phyloP scores from a whole-genome alignment of 1,140 invertebrate genomes.

The Drosophila seguyi region DNA sequence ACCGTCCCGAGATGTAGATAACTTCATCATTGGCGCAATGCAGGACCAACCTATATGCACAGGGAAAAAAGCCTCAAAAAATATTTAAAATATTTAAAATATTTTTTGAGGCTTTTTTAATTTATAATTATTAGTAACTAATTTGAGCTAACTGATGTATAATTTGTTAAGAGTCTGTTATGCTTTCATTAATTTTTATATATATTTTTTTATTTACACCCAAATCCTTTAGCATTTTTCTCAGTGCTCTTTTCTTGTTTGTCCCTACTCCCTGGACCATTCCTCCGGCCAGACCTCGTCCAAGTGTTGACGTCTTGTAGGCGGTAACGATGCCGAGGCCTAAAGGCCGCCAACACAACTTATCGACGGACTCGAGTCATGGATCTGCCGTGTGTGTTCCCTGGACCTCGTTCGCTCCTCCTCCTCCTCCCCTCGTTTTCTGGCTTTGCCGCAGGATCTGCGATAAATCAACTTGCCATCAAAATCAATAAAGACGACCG shows the following conservation, averaged over 20 bases:
- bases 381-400: slow-evolving; percentile 29
- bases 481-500: slow-evolving; percentile 71
- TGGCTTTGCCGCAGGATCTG: slow-evolving; percentile 78
- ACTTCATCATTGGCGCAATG: slow-evolving; percentile 60
- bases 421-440: neutral
- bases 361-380: slow-evolving; percentile 75
- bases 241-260: slow-evolving; percentile 5
- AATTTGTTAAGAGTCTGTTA: too few relatives aligned
- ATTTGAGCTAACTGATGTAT: too few relatives aligned
- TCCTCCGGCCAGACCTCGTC: slow-evolving; percentile 2
- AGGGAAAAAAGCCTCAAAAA: neutral
- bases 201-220: neutral
- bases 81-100: neutral
- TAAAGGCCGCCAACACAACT: slow-evolving; percentile 70
- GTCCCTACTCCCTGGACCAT: slow-evolving; percentile 16
- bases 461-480: slow-evolving; percentile 79
- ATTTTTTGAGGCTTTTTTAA: neutral
- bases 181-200: too few relatives aligned
- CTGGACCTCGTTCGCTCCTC: neutral
- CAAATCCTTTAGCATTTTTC: neutral
- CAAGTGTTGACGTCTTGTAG: slow-evolving; percentile 80
- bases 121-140: too few relatives aligned
- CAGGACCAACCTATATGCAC: slow-evolving; percentile 20
- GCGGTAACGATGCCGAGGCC: slow-evolving; percentile 46
- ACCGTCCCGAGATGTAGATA: slow-evolving; percentile 72